Conservation (phyloP, 2,797 vertebrate genomes). For the Notolabrus celidotus region DNA sequence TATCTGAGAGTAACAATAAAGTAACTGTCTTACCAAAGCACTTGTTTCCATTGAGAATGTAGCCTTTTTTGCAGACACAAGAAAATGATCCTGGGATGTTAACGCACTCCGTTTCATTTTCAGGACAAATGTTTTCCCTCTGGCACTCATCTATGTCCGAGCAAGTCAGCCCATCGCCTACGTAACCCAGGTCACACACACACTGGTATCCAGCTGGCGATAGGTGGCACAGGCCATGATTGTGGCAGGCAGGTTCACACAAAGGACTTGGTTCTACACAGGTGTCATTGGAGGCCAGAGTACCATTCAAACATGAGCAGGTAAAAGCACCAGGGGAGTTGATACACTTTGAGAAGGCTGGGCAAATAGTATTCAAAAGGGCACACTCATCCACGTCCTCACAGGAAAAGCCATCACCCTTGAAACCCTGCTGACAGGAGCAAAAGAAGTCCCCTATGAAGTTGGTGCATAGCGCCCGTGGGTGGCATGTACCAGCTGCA, state of each 20-base stretch:
- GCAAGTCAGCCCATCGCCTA: slow-evolving; percentile 82
- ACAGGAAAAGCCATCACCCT: slow-evolving; percentile 84
- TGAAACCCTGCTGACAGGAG: slow-evolving; percentile 83
- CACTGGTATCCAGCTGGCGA: slow-evolving; percentile 83
- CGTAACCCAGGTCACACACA: slow-evolving; percentile 86
- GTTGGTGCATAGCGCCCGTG: slow-evolving; percentile 80
- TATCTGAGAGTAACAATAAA: slow-evolving; percentile 5
- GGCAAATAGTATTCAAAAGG: slow-evolving; percentile 74
- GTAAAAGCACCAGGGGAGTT: slow-evolving; percentile 86
- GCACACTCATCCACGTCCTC: slow-evolving; percentile 85
- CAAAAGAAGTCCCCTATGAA: slow-evolving; percentile 80
- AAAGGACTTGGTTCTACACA: slow-evolving; percentile 75
- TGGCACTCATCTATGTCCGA: slow-evolving; percentile 87
- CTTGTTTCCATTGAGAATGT: slow-evolving; percentile 67
- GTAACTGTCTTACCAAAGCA: slow-evolving; percentile 81
- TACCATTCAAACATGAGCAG: slow-evolving; percentile 88
- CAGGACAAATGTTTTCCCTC: slow-evolving; percentile 77
- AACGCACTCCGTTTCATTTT: slow-evolving; percentile 81
- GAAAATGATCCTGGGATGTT: slow-evolving; percentile 85
- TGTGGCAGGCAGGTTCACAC: slow-evolving; percentile 83
- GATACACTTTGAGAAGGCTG: slow-evolving; percentile 79
- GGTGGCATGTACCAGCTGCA: slow-evolving; percentile 68
- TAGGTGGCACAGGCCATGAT: slow-evolving; percentile 83
- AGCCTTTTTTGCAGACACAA: slow-evolving; percentile 86
- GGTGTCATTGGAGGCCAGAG: slow-evolving; percentile 74